Base-by-base conservation (phyloP, 2,888 invertebrate species). In the Rotaria sp. region DNA sequence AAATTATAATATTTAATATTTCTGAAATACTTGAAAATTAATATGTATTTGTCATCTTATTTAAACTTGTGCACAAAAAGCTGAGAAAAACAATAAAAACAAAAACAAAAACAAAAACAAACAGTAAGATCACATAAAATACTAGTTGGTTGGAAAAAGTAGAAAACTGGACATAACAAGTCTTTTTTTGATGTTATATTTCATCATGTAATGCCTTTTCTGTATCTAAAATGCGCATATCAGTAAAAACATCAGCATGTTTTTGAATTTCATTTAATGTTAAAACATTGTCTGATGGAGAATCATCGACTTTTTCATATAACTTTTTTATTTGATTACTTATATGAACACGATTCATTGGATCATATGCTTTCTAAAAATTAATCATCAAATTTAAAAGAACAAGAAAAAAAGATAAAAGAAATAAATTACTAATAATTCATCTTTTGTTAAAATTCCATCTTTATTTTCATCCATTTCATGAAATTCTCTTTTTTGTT, bases 141-240 rank as follows among this genome's bases (percentile, higher is more conserved):
- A 24, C 52, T 24, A 8, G 24, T 52, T 7, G 8, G 24, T 24
- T 50, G 24, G 24, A 52, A 52, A 52, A 52, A 8, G 52, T 52
- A 52, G 52, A 4, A 52, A 52, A 21, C 24, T 21, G 55, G 26
- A 55, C 1, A 26, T 26, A 55, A 55, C 50, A 50, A 18, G 50
- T 50, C 50, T 55, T 55, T 26, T 26, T 1, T 55, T 55, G 4
- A 2, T 55, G 1, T 55, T 26, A 67, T 38, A 67, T 67, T 67
- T 80, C 80, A 38, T 80, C 45, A n/a, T 80, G 80, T 80, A 80
- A 80, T 45, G 45, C 80, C n/a, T 45, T 80, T 80, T 80, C 80
- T 26, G 45, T 80, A 45, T 80, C 80, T 45, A 80, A 45, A 3
- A 80, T 15, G 0, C 26, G 26, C n/a, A 80, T n/a, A 45, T 80